Conservation (phyloP, 53 echinoderm and acorn worm genomes). For the Glandiceps talaboti region DNA sequence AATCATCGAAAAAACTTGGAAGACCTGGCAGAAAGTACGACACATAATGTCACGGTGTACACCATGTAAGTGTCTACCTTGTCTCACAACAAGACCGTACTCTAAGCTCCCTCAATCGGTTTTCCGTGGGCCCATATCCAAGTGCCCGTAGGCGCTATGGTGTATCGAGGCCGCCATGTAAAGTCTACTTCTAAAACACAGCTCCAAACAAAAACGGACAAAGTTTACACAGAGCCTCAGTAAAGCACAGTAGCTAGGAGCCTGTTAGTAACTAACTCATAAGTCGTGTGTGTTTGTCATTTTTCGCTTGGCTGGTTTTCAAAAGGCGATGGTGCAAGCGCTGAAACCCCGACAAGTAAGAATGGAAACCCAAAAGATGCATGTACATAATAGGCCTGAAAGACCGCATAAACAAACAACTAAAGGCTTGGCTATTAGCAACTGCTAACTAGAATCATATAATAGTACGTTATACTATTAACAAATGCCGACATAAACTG, state of each 20-base stretch:
- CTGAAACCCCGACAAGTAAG: not conserved
- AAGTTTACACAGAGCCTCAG: not conserved
- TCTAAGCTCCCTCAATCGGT: not conserved
- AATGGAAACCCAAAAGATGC: not conserved
- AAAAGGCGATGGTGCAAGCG: not conserved
- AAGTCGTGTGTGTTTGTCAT: not conserved
- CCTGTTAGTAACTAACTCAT: not conserved
- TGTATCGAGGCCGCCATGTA: not conserved
- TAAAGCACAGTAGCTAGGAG: not conserved
- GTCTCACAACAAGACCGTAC: not conserved
- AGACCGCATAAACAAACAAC: not conserved
- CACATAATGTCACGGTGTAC: no score
- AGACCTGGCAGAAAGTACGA: no score
- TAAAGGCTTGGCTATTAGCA: not conserved
- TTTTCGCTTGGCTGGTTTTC: not conserved
- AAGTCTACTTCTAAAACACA: not conserved
- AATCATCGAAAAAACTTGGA: no score
- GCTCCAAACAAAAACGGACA: not conserved
- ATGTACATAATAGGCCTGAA: no score
- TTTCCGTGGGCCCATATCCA: not conserved
- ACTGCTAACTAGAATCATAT: no score
- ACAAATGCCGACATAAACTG: no score
- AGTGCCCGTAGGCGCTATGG: not conserved
- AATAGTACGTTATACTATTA: no score
- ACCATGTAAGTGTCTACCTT: no score